A percentile compares a stretch with the other conserved stretches of the same genome.
phyloP scores from a whole-genome alignment of 2,888 invertebrate species.

The Strigamia transsilvanica region DNA sequence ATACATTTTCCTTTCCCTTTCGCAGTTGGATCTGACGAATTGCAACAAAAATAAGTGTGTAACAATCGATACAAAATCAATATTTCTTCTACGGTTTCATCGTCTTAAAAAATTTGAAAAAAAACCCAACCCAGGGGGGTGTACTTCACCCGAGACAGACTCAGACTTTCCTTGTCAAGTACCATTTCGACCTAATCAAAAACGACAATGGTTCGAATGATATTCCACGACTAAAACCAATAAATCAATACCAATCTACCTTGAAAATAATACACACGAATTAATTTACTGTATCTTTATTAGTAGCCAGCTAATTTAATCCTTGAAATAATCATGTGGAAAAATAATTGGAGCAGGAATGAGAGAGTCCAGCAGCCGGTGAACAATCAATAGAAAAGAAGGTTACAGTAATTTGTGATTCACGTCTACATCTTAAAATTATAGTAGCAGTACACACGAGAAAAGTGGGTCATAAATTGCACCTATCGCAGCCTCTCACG shows the following conservation, averaged over 20 bases:
- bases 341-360: not conserved
- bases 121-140: not conserved
- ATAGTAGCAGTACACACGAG: constrained; percentile 33
- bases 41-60: not conserved
- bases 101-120: not conserved
- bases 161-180: constrained; percentile 36
- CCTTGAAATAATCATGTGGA: not conserved
- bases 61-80: constrained; percentile 10
- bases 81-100: constrained; percentile 13
- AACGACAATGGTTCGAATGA: constrained; percentile 34
- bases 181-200: constrained; percentile 36
- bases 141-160: constrained; percentile 12
- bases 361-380: not conserved
- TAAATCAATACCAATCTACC: constrained; percentile 19
- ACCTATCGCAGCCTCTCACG: constrained; percentile 18
- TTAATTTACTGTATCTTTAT: not conserved
- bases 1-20: not conserved
- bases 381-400: not conserved
- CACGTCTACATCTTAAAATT: constrained; percentile 39
- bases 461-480: constrained; percentile 39
- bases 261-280: not conserved
- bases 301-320: not conserved
- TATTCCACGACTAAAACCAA: not conserved
- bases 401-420: constrained; percentile 36
- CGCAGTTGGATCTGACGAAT: not conserved